Base-by-base conservation (phyloP, 1,140 invertebrate genomes). In the Condylostylus longicornis region DNA sequence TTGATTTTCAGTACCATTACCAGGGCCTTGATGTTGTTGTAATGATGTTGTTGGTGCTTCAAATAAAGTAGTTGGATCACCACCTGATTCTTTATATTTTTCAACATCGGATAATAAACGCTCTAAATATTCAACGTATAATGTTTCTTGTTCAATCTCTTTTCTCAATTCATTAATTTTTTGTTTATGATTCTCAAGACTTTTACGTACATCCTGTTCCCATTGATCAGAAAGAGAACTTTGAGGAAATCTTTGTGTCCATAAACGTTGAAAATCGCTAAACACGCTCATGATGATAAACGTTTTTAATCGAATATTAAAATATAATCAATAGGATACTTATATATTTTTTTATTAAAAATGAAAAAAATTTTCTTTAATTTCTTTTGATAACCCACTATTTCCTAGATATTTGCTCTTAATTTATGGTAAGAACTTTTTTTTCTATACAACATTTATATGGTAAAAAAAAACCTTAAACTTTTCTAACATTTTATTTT, bases 51-150 rank as follows among this genome's bases (percentile, higher is more conserved):
- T 50, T n/a, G 55, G 53, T 17, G 58, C 52, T 38, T 61, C 54
- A 32, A 61, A 61, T 0, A 60, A 43, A 2, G 48, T 40, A 19
- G 50, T 57, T 13, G 56, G 54, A 54, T 58, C 65, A 39, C 67
- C 68, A 53, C 61, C 67, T 50, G 66, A 62, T 58, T 66, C 65
- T 29, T 66, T 62, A 59, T 79, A 77, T 46, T 79, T 74, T 47
- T 84, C 81, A 7, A 85, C 81, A 63, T 87, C 82, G 33, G 77
- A 77, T 14, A 90, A 54, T 27, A 88, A 58, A 38, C 78, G 71
- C 58, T 88, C 82, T 44, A 90, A 66, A 63, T 88, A 89, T 55
- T 86, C 80, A 6, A 89, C 84, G 51, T 89, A 89, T 51, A 86
- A 80, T 53, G 86, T 79, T 63, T 89, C 85, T 54, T 88, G 84